Evolutionary conservation across 2,113 vertebrate genomes (phyloP).

Genomic region (Antidorcas marsupialis): DNA sequence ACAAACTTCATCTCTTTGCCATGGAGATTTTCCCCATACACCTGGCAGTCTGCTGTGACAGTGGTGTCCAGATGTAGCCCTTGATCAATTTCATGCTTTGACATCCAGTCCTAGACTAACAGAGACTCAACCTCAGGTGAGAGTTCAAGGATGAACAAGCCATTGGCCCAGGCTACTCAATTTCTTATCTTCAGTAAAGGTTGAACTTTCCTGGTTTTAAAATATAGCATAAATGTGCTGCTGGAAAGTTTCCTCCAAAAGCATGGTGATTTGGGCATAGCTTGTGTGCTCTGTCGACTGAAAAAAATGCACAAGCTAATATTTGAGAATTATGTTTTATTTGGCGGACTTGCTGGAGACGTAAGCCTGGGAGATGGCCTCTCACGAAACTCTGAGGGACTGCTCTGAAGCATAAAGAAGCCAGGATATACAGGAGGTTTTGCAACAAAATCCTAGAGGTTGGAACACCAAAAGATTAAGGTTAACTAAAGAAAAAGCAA

Average conservation of each 20-base stretch:
- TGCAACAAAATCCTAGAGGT: neutral
- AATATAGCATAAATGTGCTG: neutral
- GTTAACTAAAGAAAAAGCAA: neutral
- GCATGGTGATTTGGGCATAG: neutral
- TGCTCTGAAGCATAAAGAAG: neutral
- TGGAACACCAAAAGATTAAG: neutral
- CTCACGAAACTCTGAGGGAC: neutral
- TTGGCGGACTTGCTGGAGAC: neutral
- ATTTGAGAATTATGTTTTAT: neutral
- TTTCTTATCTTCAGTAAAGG: neutral
- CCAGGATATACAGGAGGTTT: neutral
- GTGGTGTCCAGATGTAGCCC: neutral
- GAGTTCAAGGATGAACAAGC: neutral
- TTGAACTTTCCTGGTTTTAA: neutral
- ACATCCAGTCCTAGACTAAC: neutral
- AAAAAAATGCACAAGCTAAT: neutral
- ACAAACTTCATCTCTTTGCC: neutral
- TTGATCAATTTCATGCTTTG: neutral
- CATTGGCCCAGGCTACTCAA: neutral
- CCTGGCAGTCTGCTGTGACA: neutral
- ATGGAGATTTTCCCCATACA: too few species aligned
- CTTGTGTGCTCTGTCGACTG: neutral
- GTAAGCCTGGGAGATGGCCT: neutral
- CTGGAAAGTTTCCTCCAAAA: neutral
- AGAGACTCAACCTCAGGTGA: neutral